phyloP scores from a whole-genome alignment of 2,888 invertebrate species.

The Lissonota sp. region DNA sequence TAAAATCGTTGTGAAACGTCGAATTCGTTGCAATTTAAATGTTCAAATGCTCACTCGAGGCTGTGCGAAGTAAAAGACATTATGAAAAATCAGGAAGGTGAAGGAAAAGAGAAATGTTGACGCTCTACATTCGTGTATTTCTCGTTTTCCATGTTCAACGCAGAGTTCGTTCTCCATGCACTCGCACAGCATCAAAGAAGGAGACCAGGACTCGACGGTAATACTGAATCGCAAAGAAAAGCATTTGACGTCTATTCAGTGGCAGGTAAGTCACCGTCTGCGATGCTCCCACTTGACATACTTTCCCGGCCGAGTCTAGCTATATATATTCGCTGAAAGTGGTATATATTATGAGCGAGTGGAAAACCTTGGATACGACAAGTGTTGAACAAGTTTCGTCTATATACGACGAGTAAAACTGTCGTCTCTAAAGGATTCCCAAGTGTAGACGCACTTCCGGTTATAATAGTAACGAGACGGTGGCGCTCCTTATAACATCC shows the following conservation, averaged over 20 bases:
- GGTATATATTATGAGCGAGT: constrained; percentile 17
- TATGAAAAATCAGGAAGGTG: too few species aligned
- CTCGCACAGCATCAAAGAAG: constrained; percentile 83
- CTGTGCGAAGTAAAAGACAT: too few species aligned
- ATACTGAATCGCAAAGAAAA: constrained; percentile 84
- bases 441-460: constrained; percentile 49
- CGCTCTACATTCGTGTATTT: constrained; percentile 14
- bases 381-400: background rate
- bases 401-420: constrained; percentile 26
- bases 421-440: constrained; percentile 39
- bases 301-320: constrained; percentile 11
- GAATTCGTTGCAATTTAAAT: too few species aligned
- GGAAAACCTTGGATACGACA: too few species aligned
- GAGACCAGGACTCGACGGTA: constrained; percentile 81
- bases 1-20: too few species aligned
- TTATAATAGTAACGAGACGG: too few species aligned
- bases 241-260: constrained; percentile 84
- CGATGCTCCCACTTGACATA: constrained; percentile 56
- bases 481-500: too few species aligned
- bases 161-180: constrained; percentile 86
- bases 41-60: too few species aligned
- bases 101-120: too few species aligned
- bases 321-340: constrained; percentile 41
- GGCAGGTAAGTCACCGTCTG: constrained; percentile 84
- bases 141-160: too few species aligned